Base-by-base conservation (phyloP, 2,113 vertebrate species). In the Artemisiospiza belli region DNA sequence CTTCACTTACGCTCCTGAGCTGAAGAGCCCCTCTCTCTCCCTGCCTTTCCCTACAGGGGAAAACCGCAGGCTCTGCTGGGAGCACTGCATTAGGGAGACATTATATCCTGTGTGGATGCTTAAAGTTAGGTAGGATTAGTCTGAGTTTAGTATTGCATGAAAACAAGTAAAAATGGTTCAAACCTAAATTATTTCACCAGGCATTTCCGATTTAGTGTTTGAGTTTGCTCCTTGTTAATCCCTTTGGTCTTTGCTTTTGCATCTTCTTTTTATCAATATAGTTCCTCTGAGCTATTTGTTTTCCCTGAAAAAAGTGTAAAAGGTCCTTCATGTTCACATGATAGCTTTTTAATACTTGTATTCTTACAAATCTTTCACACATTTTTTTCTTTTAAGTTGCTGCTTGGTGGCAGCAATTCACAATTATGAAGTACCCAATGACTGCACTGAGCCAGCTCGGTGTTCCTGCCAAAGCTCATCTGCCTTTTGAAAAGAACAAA, bases 61-160 rank as follows among this genome's bases (percentile, higher is more conserved):
- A 62, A 46, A 39, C 37, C 33, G 23, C 37, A 24, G 47, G 25
- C 59, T 81, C 59, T 81, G 20, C 73, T 54, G 11, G 17, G 47
- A 75, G 35, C 1, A 0, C 39, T 5, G 7, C 1, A 0, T 59
- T 33, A 31, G 31, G 54, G 31, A 9, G 21, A 2, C 2, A 12
- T 30, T 63, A 2, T 19, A 43, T 75, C 22, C 25, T 67, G 0
- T 14, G 28, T 31, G 31, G 37, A 7, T 67, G 17, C 70, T 84
- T 57, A 57, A 83, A 69, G 17, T 63, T 70, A 27, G 7, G 15
- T 52, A 35, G 51, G 39, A 46, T 63, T 9, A 39, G 46, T 67
- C 18, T 78, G 31, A 55, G 81, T 84, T 86, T 67, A 43, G 3
- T 39, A 16, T 51, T 59, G 47, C 8, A 8, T 46, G 15, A 35